Evolutionary conservation across 2,888 invertebrate genomes (phyloP).

Genomic region (Mechanitis messenoides): DNA sequence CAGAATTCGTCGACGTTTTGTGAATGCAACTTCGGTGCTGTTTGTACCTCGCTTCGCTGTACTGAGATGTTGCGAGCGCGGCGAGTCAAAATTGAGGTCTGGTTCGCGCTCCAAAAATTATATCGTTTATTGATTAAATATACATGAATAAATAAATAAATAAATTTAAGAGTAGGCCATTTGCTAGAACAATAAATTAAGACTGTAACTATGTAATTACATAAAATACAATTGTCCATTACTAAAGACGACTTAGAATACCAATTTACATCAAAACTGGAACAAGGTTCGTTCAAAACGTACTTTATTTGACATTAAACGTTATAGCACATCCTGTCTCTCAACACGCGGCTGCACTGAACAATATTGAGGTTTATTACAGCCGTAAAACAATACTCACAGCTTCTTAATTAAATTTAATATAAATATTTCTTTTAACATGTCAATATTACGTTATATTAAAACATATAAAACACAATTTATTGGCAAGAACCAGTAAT

Average conservation of each 20-base stretch:
- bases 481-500: slow-evolving; percentile 19
- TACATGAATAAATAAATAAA: no score
- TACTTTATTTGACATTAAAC: slow-evolving; percentile 51
- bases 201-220: no score
- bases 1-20: no score
- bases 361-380: slow-evolving; percentile 51
- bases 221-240: neutral
- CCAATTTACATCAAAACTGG: slow-evolving; percentile 39
- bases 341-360: slow-evolving; percentile 42
- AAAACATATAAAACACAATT: slow-evolving; percentile 23
- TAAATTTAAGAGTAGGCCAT: no score
- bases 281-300: slow-evolving; percentile 49
- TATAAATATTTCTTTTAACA: slow-evolving; percentile 17
- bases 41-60: no score
- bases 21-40: no score
- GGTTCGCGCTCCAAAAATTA: no score
- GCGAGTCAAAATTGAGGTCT: no score
- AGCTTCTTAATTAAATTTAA: slow-evolving; percentile 19
- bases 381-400: slow-evolving; percentile 24
- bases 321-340: slow-evolving; percentile 46
- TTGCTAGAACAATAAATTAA: no score
- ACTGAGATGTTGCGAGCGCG: no score
- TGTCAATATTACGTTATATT: slow-evolving; percentile 4
- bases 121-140: no score
- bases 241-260: slow-evolving; percentile 6